Percentiles rank a stretch among this genome's conserved stretches.
phyloP scores from a whole-genome alignment of 2,113 vertebrate genomes.

The Ameiurus melas region DNA sequence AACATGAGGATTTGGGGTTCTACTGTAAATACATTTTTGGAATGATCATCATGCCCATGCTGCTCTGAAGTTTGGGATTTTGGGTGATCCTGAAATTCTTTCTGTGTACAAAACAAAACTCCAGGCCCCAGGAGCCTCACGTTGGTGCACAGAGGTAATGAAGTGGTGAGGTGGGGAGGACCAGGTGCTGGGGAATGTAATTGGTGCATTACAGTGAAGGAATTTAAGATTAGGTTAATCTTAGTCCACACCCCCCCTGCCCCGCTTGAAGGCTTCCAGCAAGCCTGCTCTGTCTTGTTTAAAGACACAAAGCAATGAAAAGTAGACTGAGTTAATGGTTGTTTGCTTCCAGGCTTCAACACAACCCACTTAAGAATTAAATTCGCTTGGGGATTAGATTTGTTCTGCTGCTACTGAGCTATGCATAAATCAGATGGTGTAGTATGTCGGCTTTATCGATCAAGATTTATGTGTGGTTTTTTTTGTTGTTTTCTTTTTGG shows the following conservation, averaged over 20 bases:
- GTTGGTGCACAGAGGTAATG: constrained; percentile 57
- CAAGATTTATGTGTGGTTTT: too few relatives aligned
- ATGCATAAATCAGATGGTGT: background rate
- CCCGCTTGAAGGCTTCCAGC: constrained; percentile 77
- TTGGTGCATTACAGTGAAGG: constrained; percentile 79
- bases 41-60: constrained; percentile 34
- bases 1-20: background rate
- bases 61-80: constrained; percentile 57
- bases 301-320: constrained; percentile 61
- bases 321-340: constrained; percentile 48
- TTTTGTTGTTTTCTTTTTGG: background rate
- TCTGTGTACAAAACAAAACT: constrained; percentile 69
- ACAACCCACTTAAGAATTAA: constrained; percentile 15
- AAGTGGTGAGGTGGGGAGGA: constrained; percentile 46
- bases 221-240: constrained; percentile 85
- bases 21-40: constrained; percentile 17
- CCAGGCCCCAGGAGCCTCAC: constrained; percentile 54
- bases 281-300: constrained; percentile 82
- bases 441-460: background rate
- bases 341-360: constrained; percentile 33
- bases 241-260: constrained; percentile 65
- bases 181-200: constrained; percentile 58
- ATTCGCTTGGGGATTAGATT: constrained; percentile 11
- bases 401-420: constrained; percentile 2
- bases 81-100: constrained; percentile 56